Percentiles rank a stretch among this genome's conserved stretches.
These are phyloP conservation scores for Xestoiulus laeticollis DNA, from an alignment of 2,888 invertebrate species.

Conservation along the genomic window DNA sequence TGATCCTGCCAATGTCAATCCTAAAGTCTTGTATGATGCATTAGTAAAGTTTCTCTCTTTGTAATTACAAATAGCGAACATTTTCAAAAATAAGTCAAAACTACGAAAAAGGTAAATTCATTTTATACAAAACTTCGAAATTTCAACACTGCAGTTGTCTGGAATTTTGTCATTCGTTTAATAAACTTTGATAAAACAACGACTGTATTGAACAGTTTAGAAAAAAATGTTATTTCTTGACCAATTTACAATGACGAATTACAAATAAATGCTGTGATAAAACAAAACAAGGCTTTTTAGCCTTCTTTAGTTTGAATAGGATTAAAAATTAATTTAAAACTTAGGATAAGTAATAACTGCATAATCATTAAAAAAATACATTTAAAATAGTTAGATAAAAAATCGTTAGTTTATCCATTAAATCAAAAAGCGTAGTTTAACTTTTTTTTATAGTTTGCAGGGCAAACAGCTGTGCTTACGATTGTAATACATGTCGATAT, in stretches of 20 bases:
- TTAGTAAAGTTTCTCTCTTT: slow-evolving; percentile 89
- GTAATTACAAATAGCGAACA: slow-evolving; percentile 59
- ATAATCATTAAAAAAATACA: neutral
- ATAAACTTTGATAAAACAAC: neutral
- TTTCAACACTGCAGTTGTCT: neutral
- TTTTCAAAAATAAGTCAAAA: neutral
- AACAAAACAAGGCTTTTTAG: neutral
- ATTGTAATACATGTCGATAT: neutral
- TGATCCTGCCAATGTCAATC: slow-evolving; percentile 81
- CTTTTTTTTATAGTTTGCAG: neutral
- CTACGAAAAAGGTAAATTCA: neutral
- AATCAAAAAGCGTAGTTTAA: neutral
- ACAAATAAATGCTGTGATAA: slow-evolving; percentile 36
- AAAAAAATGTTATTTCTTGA: neutral
- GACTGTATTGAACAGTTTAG: neutral
- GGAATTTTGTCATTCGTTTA: neutral
- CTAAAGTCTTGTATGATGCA: slow-evolving; percentile 85
- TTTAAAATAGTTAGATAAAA: neutral
- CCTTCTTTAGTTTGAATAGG: neutral
- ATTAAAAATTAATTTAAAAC: neutral
- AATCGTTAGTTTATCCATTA: neutral
- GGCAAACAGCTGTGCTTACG: neutral
- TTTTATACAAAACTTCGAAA: neutral
- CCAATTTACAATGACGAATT: neutral
- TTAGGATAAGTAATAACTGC: neutral